Evolutionary conservation across 2,113 vertebrate species (phyloP), one percentile per base, ranked within the genome.

Genomic region (Marmota monax): DNA sequence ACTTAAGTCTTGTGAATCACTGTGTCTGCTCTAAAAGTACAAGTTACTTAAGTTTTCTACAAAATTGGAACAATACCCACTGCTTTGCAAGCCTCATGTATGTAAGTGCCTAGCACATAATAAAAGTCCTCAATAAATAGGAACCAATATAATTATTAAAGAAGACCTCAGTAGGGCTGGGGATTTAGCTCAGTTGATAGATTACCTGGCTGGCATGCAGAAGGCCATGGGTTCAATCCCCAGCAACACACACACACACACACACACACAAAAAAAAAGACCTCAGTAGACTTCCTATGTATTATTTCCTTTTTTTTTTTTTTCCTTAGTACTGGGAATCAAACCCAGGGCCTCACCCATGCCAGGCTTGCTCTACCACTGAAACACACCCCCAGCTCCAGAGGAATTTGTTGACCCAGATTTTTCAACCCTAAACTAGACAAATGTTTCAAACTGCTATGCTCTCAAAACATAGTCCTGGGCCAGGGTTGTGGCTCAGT

Each of bases 371-470:
- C 25, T 63, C 61, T 63, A 63, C 61, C 58, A 61, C 58, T 61
- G 58, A 61, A 56, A 61, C 58, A 22, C 1, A 22, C 17, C 22
- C 61, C 61, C 22, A 63, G 22, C 8, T 27, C 61, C 61, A 9
- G 23, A 63, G 61, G 9, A 25, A 63, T 67, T 94, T 88, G 45
- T 65, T 95, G 67, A 96, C 48, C 45, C 63, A 95, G 74, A 96
- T 95, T 88, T 90, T 92, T 86, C 74, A 93, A 94, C 34, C 10
- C 16, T 37, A 96, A 16, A 86, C 67, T 88, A 87, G 63, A 58
- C 73, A 88, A 96, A 83, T 69, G 61, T 90, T 92, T 97, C 39
- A 84, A 90, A 76, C 51, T 84, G 70, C 58, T 86, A 14, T 84
- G 51, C 17, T 92, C 63, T 94, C 86, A 96, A 86, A 96, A 84